Conservation (phyloP, 2,888 invertebrate species). For the Plebejus argus region DNA sequence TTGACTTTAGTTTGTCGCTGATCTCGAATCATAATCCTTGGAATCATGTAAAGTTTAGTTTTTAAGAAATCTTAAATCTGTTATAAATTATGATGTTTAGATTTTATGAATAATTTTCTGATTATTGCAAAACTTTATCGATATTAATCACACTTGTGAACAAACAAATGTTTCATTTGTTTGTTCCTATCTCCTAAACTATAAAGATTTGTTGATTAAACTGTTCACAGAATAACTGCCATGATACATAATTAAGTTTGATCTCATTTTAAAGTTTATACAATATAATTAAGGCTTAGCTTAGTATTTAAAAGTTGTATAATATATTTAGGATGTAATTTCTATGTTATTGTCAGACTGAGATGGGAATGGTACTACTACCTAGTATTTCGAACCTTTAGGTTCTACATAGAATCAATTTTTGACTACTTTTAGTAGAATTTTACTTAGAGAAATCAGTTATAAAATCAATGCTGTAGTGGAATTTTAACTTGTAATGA, state of each 20-base stretch:
- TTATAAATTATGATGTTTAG: background rate
- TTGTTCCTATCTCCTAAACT: conserved; percentile 1
- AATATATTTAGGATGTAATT: background rate
- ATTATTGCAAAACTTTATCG: background rate
- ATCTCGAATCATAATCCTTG: background rate
- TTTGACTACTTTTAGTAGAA: conserved; percentile 19
- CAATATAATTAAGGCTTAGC: background rate
- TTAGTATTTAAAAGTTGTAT: conserved; percentile 7
- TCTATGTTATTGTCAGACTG: conserved; percentile 7
- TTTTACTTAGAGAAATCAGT: conserved; percentile 1
- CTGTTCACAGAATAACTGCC: background rate
- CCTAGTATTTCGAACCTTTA: background rate
- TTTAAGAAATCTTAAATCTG: background rate
- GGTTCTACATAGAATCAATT: background rate
- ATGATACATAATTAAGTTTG: background rate
- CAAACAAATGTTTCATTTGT: no score
- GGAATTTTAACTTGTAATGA: background rate
- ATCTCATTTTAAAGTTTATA: conserved; percentile 6
- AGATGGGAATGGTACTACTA: background rate
- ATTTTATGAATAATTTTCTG: background rate
- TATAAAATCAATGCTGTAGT: background rate
- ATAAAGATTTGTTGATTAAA: background rate
- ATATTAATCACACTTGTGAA: background rate
- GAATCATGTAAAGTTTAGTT: background rate
- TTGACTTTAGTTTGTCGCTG: background rate